Percentiles rank a stretch among this genome's conserved stretches.
These are phyloP conservation scores for Hirundo rustica DNA, from an alignment of 2,797 vertebrate genomes.

Conservation along the genomic window DNA sequence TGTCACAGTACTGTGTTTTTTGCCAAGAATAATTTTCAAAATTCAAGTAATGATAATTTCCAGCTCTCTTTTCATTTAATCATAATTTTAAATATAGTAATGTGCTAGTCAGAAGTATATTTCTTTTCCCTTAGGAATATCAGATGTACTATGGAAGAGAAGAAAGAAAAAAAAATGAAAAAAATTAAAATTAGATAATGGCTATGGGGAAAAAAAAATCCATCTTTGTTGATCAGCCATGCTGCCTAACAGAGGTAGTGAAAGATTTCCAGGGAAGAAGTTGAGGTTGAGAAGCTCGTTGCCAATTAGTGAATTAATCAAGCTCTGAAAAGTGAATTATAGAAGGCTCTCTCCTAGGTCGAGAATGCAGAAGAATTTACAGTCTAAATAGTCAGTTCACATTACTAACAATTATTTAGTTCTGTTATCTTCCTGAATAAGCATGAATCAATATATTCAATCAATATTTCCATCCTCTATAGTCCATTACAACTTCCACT, in stretches of 20 bases:
- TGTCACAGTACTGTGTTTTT: background rate
- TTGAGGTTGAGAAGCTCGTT: background rate
- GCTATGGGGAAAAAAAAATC: background rate
- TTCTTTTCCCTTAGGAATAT: constrained; percentile 17
- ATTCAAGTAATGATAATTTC: background rate
- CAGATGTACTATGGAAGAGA: background rate
- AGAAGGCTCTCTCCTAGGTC: background rate
- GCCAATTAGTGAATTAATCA: background rate
- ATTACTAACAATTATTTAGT: background rate
- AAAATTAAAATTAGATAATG: background rate
- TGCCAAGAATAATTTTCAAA: constrained; percentile 17
- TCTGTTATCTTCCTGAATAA: background rate
- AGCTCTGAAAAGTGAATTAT: background rate
- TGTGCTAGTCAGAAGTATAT: background rate
- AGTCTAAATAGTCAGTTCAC: background rate
- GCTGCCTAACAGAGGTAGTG: background rate
- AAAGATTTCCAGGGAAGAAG: background rate
- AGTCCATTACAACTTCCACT: background rate
- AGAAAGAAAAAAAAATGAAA: background rate
- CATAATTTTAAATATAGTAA: constrained; percentile 46
- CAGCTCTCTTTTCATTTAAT: constrained; percentile 19
- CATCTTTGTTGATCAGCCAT: background rate
- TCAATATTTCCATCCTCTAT: background rate
- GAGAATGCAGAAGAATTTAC: background rate
- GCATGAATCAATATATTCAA: background rate